Conservation (phyloP, 2,797 vertebrate species). For the Nyctibius grandis region DNA sequence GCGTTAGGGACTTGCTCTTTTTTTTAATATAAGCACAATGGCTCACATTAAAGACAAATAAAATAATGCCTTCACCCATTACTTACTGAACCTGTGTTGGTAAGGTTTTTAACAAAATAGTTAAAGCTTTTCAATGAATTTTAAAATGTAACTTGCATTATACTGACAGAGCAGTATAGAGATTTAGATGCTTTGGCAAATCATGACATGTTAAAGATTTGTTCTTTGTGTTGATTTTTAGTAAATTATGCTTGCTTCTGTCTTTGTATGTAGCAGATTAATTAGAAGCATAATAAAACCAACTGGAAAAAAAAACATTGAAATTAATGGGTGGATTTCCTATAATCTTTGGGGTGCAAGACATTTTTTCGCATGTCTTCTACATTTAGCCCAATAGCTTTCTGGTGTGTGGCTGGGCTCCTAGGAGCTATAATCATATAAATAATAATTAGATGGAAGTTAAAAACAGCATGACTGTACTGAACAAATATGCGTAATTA, state of each 20-base stretch:
- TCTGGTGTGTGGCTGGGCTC: background rate
- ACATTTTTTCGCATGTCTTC: background rate
- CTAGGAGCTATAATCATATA: background rate
- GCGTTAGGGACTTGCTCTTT: background rate
- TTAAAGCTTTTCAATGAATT: background rate
- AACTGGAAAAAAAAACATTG: background rate
- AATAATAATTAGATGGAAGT: conserved; percentile 1
- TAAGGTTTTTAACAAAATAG: background rate
- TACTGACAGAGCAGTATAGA: background rate
- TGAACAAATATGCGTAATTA: background rate
- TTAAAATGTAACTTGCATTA: background rate
- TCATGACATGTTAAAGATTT: background rate
- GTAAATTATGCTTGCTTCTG: background rate
- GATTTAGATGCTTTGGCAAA: background rate
- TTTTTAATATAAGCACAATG: background rate
- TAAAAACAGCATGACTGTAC: background rate
- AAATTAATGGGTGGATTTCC: background rate
- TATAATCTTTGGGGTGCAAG: background rate
- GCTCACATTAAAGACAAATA: background rate
- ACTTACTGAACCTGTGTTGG: background rate
- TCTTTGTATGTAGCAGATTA: background rate
- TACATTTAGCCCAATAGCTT: background rate
- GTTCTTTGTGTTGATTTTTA: background rate
- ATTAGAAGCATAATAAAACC: background rate
- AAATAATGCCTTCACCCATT: background rate